phyloP scores from a whole-genome alignment of 2,113 vertebrate genomes.

The Oncorhynchus tshawytscha region DNA sequence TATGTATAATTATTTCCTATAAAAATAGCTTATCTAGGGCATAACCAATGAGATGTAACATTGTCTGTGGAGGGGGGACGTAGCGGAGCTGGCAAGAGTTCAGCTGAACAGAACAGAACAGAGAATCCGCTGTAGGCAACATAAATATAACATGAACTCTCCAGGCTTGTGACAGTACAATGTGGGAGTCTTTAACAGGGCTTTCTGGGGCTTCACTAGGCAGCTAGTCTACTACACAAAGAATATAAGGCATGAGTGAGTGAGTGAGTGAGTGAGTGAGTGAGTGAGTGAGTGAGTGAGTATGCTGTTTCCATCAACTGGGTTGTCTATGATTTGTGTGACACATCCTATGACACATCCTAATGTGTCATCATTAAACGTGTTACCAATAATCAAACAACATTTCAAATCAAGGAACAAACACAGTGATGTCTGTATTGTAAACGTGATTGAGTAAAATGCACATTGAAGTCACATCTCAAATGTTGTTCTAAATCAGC shows the following conservation, averaged over 20 bases:
- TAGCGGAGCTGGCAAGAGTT: slow-evolving; percentile 70
- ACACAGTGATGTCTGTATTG: neutral
- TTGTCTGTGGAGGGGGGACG: slow-evolving; percentile 75
- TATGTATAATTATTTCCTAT: slow-evolving; percentile 76
- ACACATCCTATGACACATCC: neutral
- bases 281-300: neutral
- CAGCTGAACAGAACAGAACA: slow-evolving; percentile 56
- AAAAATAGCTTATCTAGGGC: slow-evolving; percentile 76
- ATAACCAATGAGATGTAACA: slow-evolving; percentile 74
- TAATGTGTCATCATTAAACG: neutral
- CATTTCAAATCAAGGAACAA: neutral
- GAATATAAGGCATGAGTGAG: slow-evolving; percentile 13
- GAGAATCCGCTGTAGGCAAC: slow-evolving; percentile 70
- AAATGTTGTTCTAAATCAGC: too few relatives aligned
- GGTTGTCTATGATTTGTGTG: neutral
- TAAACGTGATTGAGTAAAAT: too few relatives aligned
- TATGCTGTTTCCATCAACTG: neutral
- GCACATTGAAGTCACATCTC: too few relatives aligned
- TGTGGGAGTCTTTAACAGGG: slow-evolving; percentile 51
- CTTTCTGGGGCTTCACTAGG: slow-evolving; percentile 45
- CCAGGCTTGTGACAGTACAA: slow-evolving; percentile 66
- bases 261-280: slow-evolving; percentile 3
- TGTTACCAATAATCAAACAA: neutral
- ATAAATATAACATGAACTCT: slow-evolving; percentile 78
- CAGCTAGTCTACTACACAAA: slow-evolving; percentile 27